Evolutionary conservation across 2,797 vertebrate species (phyloP).

Genomic region (Tapera naevia): DNA sequence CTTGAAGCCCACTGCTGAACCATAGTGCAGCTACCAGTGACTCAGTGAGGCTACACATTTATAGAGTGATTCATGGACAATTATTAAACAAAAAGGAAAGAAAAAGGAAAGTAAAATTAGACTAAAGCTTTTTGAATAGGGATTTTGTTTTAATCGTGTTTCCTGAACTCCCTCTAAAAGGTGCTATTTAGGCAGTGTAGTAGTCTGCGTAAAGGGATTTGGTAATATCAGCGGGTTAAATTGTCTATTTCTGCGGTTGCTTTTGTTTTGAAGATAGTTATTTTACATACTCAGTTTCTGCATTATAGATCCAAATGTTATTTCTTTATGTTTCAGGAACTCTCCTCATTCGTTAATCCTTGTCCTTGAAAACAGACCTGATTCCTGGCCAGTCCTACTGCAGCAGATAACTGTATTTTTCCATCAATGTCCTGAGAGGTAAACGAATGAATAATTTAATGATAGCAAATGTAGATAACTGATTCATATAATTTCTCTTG

Average conservation of each 20-base stretch:
- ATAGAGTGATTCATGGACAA: background rate
- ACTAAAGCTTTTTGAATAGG: too few species aligned
- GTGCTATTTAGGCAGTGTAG: background rate
- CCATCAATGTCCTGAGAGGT: slow-evolving; percentile 85
- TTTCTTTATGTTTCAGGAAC: slow-evolving; percentile 78
- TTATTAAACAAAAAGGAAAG: background rate
- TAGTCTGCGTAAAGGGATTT: background rate
- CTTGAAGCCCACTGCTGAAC: background rate
- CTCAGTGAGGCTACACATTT: background rate
- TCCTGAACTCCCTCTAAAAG: background rate
- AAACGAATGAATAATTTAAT: slow-evolving; percentile 6
- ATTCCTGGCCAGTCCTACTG: slow-evolving; percentile 89
- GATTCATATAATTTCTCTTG: fast-evolving
- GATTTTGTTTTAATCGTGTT: background rate
- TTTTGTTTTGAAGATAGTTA: background rate
- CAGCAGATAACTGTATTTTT: slow-evolving; percentile 86
- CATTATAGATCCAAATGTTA: background rate
- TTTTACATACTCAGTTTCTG: background rate
- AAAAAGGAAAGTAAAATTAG: background rate
- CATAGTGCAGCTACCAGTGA: background rate
- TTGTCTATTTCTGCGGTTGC: background rate
- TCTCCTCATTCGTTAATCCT: slow-evolving; percentile 90
- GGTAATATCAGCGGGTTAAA: background rate
- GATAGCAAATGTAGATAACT: slow-evolving; percentile 40
- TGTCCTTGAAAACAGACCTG: slow-evolving; percentile 89